Percentiles rank a stretch among this genome's conserved stretches.
These are phyloP conservation scores for Sebastes glaucus DNA, from an alignment of 2,797 vertebrate species.

Conservation along the genomic window DNA sequence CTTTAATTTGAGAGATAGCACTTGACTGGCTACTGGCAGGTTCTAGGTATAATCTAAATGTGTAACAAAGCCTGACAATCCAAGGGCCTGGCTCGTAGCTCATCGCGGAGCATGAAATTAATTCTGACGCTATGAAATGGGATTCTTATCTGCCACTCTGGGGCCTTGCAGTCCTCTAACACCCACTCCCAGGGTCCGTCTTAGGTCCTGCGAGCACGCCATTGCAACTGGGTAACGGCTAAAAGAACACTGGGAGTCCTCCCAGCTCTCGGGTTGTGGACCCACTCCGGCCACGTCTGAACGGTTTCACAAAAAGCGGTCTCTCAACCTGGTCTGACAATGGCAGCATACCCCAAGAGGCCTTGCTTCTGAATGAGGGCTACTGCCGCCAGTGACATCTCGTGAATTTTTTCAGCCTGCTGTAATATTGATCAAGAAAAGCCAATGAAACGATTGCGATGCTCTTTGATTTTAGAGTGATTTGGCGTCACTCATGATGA, in stretches of 20 bases:
- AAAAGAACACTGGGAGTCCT: constrained; percentile 37
- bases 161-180: constrained; percentile 53
- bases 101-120: constrained; percentile 78
- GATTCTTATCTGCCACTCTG: constrained; percentile 80
- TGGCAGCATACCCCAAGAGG: constrained; percentile 67
- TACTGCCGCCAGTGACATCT: constrained; percentile 49
- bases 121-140: constrained; percentile 80
- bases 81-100: constrained; percentile 71
- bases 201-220: constrained; percentile 21
- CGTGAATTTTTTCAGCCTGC: neutral
- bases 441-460: constrained; percentile 3
- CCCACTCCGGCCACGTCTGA: constrained; percentile 64
- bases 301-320: constrained; percentile 53
- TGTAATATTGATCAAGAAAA: constrained; percentile 6
- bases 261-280: constrained; percentile 74
- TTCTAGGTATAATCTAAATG: constrained; percentile 80
- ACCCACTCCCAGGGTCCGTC: constrained; percentile 53
- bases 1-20: constrained; percentile 80
- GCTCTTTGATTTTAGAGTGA: constrained; percentile 6
- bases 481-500: neutral
- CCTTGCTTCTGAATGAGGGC: constrained; percentile 75
- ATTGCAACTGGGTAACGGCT: constrained; percentile 27
- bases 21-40: constrained; percentile 74
- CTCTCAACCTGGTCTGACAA: constrained; percentile 64
- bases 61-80: constrained; percentile 81